Evolutionary conservation across 2,113 vertebrate species (phyloP).

Genomic region (Pterocles burchelli): DNA sequence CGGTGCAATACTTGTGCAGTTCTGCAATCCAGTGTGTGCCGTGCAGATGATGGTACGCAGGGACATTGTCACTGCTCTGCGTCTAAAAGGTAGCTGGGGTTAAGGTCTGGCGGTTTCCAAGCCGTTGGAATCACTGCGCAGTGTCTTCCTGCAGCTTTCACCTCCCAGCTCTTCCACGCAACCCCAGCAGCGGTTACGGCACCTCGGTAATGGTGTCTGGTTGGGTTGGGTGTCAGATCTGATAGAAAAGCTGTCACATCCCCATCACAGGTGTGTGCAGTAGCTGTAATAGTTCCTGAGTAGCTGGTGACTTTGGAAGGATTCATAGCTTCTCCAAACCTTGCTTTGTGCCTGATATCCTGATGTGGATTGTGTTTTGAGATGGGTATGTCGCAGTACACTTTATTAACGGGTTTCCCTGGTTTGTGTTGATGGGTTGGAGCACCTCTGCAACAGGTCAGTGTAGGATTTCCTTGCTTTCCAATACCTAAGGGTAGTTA

Average conservation of each 20-base stretch:
- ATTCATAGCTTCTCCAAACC: not conserved
- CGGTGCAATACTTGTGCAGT: fast-evolving
- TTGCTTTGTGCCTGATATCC: not conserved
- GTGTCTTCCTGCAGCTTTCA: not conserved
- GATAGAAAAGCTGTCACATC: not conserved
- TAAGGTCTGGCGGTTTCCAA: not conserved
- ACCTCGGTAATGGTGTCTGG: not conserved
- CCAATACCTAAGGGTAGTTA: not conserved
- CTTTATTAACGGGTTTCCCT: not conserved
- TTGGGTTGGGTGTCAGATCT: not conserved
- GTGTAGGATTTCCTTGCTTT: not conserved
- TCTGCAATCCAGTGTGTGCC: not conserved
- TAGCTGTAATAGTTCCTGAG: not conserved
- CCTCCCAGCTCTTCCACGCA: not conserved
- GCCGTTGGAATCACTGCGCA: not conserved
- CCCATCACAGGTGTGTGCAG: fast-evolving
- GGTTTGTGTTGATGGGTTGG: not conserved
- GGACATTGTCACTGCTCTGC: not conserved
- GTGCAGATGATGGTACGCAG: fast-evolving
- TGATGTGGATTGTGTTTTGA: not conserved
- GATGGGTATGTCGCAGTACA: not conserved
- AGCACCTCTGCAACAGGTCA: not conserved
- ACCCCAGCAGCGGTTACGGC: not conserved
- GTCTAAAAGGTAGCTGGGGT: not conserved
- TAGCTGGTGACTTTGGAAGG: not conserved